Evolutionary conservation across 2,888 invertebrate genomes (phyloP), one percentile per base, ranked within the genome.

Genomic region (Bombylius major): DNA sequence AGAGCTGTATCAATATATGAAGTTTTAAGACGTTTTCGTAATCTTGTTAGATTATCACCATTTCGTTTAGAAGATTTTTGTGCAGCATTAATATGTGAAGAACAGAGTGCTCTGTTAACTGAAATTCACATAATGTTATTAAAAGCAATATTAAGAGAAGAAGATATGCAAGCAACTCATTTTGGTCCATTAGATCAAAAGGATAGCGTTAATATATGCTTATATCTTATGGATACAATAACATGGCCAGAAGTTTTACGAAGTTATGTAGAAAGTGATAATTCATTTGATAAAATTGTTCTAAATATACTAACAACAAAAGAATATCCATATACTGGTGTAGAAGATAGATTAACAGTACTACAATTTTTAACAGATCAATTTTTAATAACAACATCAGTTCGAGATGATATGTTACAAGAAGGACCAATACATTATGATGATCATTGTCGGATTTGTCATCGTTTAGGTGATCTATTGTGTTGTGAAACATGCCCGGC

Each of bases 401-500:
- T 96, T 12, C 79, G 97, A 65, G 96, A 96, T 76, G 91, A 96
- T 75, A 82, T 98, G 64, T 78, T 90, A 53, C 92, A 90, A 76
- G 95, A 96, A 82, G 95, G 95, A 79, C 88, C 89, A 65, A 89
- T 91, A 75, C 87, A 87, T 70, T 92, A 93, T 73, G 93, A 93
- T 73, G 93, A 94, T 73, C 92, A 93, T 71, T 94, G 94, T 68
- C 79, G 93, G 61, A 87, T 89, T 34, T 95, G 95, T 68, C 93
- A 94, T 73, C 84, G 92, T 58, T 77, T 93, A 56, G 99, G 98
- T 34, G 96, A 97, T 72, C 78, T 99, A 52, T 76, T 99, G 12
- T 97, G 97, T 70, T 99, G 99, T 75, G 98, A 98, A 76, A 93
- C 93, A 5, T 99, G 99, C 69, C 94, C 98, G 31, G 98, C 98